phyloP scores from a whole-genome alignment of 2,113 vertebrate genomes.

The Melanerpes aurifrons region DNA sequence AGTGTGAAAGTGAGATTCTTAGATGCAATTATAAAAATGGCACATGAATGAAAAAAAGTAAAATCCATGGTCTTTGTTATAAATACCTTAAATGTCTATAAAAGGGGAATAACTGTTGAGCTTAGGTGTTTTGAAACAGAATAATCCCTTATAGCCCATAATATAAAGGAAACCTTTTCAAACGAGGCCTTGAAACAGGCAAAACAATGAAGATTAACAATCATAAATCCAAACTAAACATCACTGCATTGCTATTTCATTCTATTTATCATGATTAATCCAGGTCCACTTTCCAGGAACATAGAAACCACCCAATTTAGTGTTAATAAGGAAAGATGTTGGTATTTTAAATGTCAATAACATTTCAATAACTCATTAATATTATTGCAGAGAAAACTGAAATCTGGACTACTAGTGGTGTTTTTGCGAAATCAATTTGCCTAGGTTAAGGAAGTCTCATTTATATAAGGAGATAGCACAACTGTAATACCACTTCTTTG shows the following conservation, averaged over 20 bases:
- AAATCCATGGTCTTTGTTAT: neutral
- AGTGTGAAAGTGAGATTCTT: neutral
- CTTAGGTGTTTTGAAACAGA: neutral
- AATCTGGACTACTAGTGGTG: neutral
- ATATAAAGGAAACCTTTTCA: neutral
- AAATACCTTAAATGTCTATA: neutral
- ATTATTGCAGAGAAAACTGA: neutral
- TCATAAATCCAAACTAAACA: neutral
- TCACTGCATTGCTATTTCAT: neutral
- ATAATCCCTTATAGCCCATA: neutral
- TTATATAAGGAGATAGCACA: fast-evolving
- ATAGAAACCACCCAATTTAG: neutral
- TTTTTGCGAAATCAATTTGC: neutral
- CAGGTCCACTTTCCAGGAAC: conserved; percentile 5
- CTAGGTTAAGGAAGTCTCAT: neutral
- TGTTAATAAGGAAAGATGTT: neutral
- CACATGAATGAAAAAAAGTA: neutral
- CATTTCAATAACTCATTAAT: neutral
- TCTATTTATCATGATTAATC: neutral
- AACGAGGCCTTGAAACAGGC: neutral
- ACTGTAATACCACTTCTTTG: neutral
- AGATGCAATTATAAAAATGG: neutral
- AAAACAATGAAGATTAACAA: neutral
- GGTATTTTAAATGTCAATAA: neutral
- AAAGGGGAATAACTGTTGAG: neutral